A percentile compares a stretch with the other conserved stretches of the same genome.
Conservation (phyloP, 2,888 invertebrate genomes). For the Andrena dorsata region DNA sequence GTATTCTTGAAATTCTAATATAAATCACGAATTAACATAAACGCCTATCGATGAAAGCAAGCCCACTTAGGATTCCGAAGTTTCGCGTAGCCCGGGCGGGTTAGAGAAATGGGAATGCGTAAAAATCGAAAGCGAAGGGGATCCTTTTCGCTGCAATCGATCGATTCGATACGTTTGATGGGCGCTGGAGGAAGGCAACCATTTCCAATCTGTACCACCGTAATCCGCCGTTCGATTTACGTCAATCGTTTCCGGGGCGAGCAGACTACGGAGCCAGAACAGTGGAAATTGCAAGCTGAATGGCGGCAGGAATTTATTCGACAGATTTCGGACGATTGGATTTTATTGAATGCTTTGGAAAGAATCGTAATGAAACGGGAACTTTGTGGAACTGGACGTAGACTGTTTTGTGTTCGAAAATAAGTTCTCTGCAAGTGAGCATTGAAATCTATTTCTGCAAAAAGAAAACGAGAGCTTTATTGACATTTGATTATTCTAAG, state of each 20-base stretch:
- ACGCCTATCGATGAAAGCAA: slow-evolving; percentile 30
- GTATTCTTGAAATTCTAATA: slow-evolving; percentile 57
- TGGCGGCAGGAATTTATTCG: slow-evolving; percentile 42
- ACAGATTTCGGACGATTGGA: neutral
- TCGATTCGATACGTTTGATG: neutral
- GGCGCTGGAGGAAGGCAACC: slow-evolving; percentile 5
- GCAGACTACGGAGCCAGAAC: slow-evolving; percentile 10
- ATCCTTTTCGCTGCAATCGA: neutral
- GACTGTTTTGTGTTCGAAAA: too few relatives aligned
- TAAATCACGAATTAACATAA: slow-evolving; percentile 43
- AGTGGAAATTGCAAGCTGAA: slow-evolving; percentile 36
- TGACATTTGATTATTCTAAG: too few relatives aligned
- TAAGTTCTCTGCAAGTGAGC: too few relatives aligned
- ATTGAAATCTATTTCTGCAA: too few relatives aligned
- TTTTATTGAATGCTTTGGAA: too few relatives aligned
- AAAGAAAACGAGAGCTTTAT: too few relatives aligned
- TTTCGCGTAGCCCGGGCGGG: slow-evolving; percentile 1
- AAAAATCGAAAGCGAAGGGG: slow-evolving; percentile 22
- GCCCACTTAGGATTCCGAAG: slow-evolving; percentile 33
- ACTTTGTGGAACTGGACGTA: too few relatives aligned
- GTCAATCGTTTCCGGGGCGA: slow-evolving; percentile 41
- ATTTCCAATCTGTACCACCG: slow-evolving; percentile 27
- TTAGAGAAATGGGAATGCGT: neutral
- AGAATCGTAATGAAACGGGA: neutral
- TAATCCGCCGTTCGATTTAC: slow-evolving; percentile 38